Base-by-base conservation (phyloP, 2,888 invertebrate genomes). In the Drosophila emarginata region DNA sequence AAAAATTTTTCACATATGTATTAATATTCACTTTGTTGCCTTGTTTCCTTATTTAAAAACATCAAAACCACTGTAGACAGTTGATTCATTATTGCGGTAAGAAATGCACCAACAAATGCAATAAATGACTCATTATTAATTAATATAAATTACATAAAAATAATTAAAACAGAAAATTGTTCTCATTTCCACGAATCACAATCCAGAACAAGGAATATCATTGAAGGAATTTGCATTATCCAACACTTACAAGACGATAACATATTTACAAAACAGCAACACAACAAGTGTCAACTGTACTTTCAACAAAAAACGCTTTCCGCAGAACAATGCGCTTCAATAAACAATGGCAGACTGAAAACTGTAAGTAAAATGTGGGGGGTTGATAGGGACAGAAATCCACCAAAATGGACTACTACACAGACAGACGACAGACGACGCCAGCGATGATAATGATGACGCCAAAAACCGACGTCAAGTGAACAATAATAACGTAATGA, bases 311-410 rank as follows among this genome's bases (percentile, higher is more conserved):
- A 32, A 54, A 51, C n/a, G 40, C n/a, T 45, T 61, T 37, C 60
- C 45, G 28, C 4, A 11, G 32, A 18, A 54, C 54, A 54, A 32
- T 54, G 58, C 64, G 58, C 58, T 56, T 39, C 72, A 60, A 64
- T 72, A 64, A 66, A 53, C 72, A 66, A 66, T 23, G 15, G 14
- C 56, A 50, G 65, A 75, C 76, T 76, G 32, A 32, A 18, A 68
- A 75, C 45, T 57, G 23, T 28, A 39, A 61, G 50, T 28, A 59
- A 51, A 50, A 51, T 52, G 59, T 61, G 51, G 45, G 45, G 40
- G 40, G 45, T 11, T 12, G 45, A 45, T 45, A 45, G 45, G 45
- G 11, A 45, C 21, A 21, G 45, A 45, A 11, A 21, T 9, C 14
- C 36, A 52, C 26, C 26, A 36, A 36, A 15, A 11, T 36, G 32